Base-by-base conservation (phyloP, 2,888 invertebrate genomes). In the Byasa hedistus region DNA sequence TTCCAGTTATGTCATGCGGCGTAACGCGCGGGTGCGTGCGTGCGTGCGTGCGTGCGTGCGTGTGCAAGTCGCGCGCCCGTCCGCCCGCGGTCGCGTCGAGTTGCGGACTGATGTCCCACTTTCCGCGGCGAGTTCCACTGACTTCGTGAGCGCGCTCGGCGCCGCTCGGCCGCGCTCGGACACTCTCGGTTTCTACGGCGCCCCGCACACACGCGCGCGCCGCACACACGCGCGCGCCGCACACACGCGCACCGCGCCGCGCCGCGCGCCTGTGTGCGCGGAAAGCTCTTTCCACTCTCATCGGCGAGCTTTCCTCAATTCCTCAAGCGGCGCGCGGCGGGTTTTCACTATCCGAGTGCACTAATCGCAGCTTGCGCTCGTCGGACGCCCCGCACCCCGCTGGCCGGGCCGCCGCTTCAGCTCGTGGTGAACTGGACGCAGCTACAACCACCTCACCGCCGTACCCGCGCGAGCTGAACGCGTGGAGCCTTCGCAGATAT, bases 61-160 rank as follows among this genome's bases (percentile, higher is more conserved):
- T 75, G 72, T 48, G 21, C 21, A 21, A n/a, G 8, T 7, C 78
- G 84, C 80, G 80, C 79, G 82, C 80, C 84, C 88, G 89, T 90
- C 91, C 89, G 84, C 79, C 84, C 80, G 82, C 85, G 82, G 77
- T 87, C 89, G 91, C 91, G 86, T 88, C 87, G 86, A 83, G 82
- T 85, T 87, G 89, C 92, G 87, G 89, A 93, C 93, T 93, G 93
- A 93, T 93, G 93, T 93, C 93, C 93, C 93, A 94, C 93, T 93
- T 93, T 92, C 89, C 84, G 79, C 89, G 88, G 84, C 85, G 89
- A 92, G 91, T 91, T 91, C 89, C 79, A 92, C 91, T 88, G 89
- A 89, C 90, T 92, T 84, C 86, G 92, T 90, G 86, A 89, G 91
- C 88, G 81, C 87, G 86, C 83, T 92, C 93, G 93, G 92, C 81